These are phyloP conservation scores for Genyomyrus donnyi DNA, from an alignment of 2,113 vertebrate species.

Conservation along the genomic window DNA sequence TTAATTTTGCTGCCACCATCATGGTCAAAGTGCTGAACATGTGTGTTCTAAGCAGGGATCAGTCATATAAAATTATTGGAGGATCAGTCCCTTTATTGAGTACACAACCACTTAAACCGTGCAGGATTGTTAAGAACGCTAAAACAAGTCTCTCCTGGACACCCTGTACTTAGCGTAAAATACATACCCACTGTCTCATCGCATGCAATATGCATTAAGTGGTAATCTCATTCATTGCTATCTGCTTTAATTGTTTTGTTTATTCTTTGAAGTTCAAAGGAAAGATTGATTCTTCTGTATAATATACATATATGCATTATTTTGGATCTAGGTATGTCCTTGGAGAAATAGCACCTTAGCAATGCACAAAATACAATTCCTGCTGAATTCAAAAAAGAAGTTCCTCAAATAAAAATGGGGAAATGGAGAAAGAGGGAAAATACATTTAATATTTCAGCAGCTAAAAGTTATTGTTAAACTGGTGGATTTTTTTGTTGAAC, in stretches of 20 bases:
- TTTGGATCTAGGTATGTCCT: slow-evolving; percentile 55
- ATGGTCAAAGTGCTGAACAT: not conserved
- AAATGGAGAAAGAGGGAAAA: slow-evolving; percentile 43
- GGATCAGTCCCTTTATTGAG: slow-evolving; percentile 13
- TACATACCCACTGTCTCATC: slow-evolving; percentile 19
- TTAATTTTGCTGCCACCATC: slow-evolving; percentile 16
- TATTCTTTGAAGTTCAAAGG: slow-evolving; percentile 69
- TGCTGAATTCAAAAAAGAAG: slow-evolving; percentile 46
- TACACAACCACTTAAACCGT: not conserved
- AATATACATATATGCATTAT: slow-evolving; percentile 52
- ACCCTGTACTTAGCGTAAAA: not conserved
- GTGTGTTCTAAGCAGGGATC: not conserved
- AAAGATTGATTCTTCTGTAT: slow-evolving; percentile 55
- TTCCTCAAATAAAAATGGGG: slow-evolving; percentile 38
- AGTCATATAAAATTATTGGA: not conserved
- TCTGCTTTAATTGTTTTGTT: slow-evolving; percentile 60
- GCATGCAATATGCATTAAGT: slow-evolving; percentile 48
- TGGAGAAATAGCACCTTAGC: slow-evolving; percentile 50
- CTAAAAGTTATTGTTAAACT: slow-evolving; percentile 18
- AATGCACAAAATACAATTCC: slow-evolving; percentile 25
- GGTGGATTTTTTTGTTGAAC: not conserved
- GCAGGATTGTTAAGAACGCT: no score
- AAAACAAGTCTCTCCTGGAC: not conserved
- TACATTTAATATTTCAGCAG: slow-evolving; percentile 43
- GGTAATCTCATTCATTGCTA: slow-evolving; percentile 47